Conservation (phyloP, 2,888 invertebrate genomes). For the Acronicta leporina region DNA sequence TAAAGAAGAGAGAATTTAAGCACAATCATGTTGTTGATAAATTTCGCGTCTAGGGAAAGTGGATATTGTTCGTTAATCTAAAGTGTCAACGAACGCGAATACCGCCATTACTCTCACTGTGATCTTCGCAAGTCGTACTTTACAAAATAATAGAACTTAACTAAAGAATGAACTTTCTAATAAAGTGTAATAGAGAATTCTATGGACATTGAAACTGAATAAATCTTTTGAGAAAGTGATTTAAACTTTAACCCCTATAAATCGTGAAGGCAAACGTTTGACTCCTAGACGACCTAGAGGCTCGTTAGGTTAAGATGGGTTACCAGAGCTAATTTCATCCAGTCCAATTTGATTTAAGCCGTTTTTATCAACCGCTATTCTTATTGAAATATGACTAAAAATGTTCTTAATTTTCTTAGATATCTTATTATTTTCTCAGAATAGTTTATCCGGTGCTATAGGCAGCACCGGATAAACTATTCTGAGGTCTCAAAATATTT, state of each 20-base stretch:
- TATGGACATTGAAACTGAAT: conserved; percentile 44
- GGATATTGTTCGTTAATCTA: conserved; percentile 26
- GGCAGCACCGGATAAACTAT: too few species aligned
- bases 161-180: conserved; percentile 40
- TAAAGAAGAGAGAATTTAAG: not conserved
- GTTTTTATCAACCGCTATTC: conserved; percentile 25
- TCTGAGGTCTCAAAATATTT: conserved; percentile 44
- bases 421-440: conserved; percentile 26
- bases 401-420: conserved; percentile 29
- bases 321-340: conserved; percentile 36
- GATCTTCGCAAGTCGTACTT: conserved; percentile 33
- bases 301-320: conserved; percentile 39
- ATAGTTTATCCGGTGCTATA: conserved; percentile 24
- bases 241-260: conserved; percentile 52
- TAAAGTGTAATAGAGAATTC: conserved; percentile 46
- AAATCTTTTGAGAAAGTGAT: conserved; percentile 52
- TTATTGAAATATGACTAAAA: conserved; percentile 32
- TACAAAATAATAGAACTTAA: conserved; percentile 36
- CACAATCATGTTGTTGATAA: not conserved
- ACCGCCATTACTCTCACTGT: conserved; percentile 27
- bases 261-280: conserved; percentile 49
- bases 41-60: conserved; percentile 29
- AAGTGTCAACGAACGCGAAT: conserved; percentile 34
- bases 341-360: conserved; percentile 26
- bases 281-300: conserved; percentile 53